Conservation (phyloP, 2,113 vertebrate genomes). For the Scatophagus argus region DNA sequence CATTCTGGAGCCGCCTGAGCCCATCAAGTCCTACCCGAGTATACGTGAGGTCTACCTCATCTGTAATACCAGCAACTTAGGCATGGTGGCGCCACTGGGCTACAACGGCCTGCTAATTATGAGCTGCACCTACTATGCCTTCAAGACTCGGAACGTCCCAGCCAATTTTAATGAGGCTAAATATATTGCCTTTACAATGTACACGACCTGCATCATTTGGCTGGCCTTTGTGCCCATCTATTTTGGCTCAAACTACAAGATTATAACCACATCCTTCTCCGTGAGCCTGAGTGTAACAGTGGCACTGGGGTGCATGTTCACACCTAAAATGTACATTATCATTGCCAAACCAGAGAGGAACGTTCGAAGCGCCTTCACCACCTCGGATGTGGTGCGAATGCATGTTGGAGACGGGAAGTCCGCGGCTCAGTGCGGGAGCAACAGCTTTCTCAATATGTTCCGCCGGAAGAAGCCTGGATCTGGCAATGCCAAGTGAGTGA, state of each 20-base stretch:
- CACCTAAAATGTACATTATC: constrained; percentile 99
- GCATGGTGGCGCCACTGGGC: constrained; percentile 96
- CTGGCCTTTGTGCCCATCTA: constrained; percentile 99
- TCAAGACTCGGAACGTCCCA: constrained; percentile 98
- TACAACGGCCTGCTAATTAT: constrained; percentile 98
- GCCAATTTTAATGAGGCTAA: constrained; percentile 99
- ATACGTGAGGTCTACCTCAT: constrained; percentile 97
- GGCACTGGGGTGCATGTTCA: constrained; percentile 99
- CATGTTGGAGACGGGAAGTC: constrained; percentile 97
- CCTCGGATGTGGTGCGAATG: constrained; percentile 98
- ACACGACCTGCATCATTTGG: constrained; percentile 99
- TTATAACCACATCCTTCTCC: constrained; percentile 98
- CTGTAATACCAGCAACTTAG: constrained; percentile 97
- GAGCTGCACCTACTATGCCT: constrained; percentile 99
- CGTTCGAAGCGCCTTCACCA: constrained; percentile 99
- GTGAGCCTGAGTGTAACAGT: constrained; percentile 98
- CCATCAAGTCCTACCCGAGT: constrained; percentile 96
- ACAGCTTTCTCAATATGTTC: constrained; percentile 97
- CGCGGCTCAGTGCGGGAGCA: constrained; percentile 88
- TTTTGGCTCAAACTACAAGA: constrained; percentile 99
- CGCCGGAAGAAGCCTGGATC: constrained; percentile 93
- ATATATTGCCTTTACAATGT: constrained; percentile 99
- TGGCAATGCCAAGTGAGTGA: constrained; percentile 94
- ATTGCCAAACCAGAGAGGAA: constrained; percentile 98
- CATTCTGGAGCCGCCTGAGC: constrained; percentile 95